These are phyloP conservation scores for Hyaena hyaena DNA, from an alignment of 2,113 vertebrate species.

Conservation along the genomic window DNA sequence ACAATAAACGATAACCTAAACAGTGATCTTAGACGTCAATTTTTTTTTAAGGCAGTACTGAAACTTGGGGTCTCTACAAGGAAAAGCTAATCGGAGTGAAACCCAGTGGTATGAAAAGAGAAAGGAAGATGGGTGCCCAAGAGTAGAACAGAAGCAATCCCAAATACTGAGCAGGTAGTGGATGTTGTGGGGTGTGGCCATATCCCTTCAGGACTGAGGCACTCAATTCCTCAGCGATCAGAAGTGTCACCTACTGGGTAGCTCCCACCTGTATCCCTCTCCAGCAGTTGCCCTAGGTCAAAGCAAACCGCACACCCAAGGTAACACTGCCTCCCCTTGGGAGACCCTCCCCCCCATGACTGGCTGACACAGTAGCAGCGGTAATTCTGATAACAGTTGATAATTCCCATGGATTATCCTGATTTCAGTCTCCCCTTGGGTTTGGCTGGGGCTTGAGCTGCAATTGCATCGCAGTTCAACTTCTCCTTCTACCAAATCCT, in stretches of 20 bases:
- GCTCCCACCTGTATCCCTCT: not conserved
- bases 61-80: not conserved
- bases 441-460: not conserved
- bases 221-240: no score
- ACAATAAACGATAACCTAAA: not conserved
- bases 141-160: not conserved
- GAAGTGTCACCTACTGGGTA: not conserved
- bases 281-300: not conserved
- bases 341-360: not conserved
- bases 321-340: not conserved
- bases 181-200: not conserved
- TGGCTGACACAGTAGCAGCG: not conserved
- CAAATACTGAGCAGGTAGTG: not conserved
- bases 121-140: not conserved
- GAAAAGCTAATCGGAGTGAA: not conserved
- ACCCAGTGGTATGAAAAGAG: not conserved
- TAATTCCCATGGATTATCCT: not conserved
- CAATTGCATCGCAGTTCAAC: not conserved
- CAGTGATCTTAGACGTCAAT: not conserved
- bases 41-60: not conserved
- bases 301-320: not conserved
- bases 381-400: no score
- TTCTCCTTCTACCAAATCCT: not conserved
- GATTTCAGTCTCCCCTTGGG: not conserved
- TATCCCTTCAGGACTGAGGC: not conserved